Evolutionary conservation across 2,113 vertebrate genomes (phyloP), one percentile per base, ranked within the genome.

Genomic region (Varanus komodoensis): DNA sequence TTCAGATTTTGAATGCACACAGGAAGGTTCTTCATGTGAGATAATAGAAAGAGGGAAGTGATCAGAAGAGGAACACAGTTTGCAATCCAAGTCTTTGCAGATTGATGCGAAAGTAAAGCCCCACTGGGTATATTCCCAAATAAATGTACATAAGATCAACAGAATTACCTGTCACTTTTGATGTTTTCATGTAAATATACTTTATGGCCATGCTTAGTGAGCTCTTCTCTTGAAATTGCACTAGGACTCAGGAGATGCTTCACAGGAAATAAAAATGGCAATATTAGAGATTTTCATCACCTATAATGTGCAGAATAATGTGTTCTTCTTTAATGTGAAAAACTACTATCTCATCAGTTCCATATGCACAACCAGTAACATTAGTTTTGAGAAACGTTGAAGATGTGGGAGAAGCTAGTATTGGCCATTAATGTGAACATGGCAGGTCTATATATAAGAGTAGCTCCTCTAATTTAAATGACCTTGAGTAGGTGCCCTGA

Each of bases 401-500:
- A 11, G 48, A 67, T 27, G 8, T 77, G 54, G 4, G 38, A 17
- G 61, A 71, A 78, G 48, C 32, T 11, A 27, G 29, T 5, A 78
- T 83, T 15, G 38, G n/a, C 32, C 19, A 11, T 25, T 44, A 8
- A 68, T 68, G 14, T 52, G 57, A 32, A 17, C 67, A 48, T 75
- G 19, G 7, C 34, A 75, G 29, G 6, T 4, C 50, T 44, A 8
- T 84, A 44, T 17, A 50, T 29, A 82, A 19, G 50, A 21, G 8
- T 21, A 82, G 17, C 27, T 38, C 2, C 57, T 38, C 73, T 23
- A 78, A 54, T 0, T 38, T 34, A 32, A 67, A 6, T 89, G 89
- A 85, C 89, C 89, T 90, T 86, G 74, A 71, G 50, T 32, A 34
- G 38, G 27, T 80, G 61, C n/a, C 75, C 74, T 86, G 85, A 64